Base-by-base conservation (phyloP, 2,113 vertebrate genomes). In the Eulemur macaco region DNA sequence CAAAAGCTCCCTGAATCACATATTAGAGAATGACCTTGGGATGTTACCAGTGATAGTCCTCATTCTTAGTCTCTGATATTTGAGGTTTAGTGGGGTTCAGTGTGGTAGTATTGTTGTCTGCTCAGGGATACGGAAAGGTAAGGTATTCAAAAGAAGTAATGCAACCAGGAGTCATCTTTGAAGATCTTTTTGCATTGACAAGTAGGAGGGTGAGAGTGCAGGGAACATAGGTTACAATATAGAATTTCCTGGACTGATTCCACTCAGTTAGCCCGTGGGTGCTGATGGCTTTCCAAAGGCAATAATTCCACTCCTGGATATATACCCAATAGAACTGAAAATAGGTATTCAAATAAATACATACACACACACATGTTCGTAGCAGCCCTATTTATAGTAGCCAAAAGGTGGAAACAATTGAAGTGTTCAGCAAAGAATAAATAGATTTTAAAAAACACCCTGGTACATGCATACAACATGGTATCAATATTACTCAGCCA, bases 161-260 rank as follows among this genome's bases (percentile, higher is more conserved):
- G 17, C 31, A 56, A 4, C 0, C 3, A 60, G 15, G 4, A 45
- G 2, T 52, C 11, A 17, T 74, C 25, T 68, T 60, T 58, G 64
- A 78, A 64, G 10, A 34, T 3, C 4, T 73, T 39, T 71, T 71
- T 77, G 34, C 13, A 25, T 42, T 39, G 45, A 73, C 11, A 71
- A 39, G 10, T 3, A 45, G 0, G 13, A 11, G 1, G 10, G 6
- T 45, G 3, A 15, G 1, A 88, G 20, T 13, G 0, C 37, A 14
- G 6, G 39, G 3, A 71, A 27, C 25, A 73, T 17, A 81, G 5
- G 23, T 63, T 15, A 85, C 3, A 85, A 27, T 1, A 21, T 1
- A 89, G 11, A 1, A 45, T 91, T 83, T 80, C 11, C 56, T 84
- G 6, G 20, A 56, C 58, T 82, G 3, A 50, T 3, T 37, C 13